Base-by-base conservation (phyloP, 2,888 invertebrate species). In the Tachina lurida region DNA sequence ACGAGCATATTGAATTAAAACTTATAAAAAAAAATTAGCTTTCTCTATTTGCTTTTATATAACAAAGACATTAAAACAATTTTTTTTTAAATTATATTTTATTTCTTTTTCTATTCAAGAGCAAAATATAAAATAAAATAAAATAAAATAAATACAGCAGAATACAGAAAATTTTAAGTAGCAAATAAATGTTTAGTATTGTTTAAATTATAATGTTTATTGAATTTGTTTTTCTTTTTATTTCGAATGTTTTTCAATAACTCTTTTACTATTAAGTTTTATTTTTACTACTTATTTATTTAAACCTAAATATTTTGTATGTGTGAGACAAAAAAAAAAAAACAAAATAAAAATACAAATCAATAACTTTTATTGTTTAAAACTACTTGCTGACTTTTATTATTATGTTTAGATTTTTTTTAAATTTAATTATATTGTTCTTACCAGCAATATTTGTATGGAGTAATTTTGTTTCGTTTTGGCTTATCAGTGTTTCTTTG, bases 341-440 rank as follows among this genome's bases (percentile, higher is more conserved):
- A 1, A 31, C 39, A n/a, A 39, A 41, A 62, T 62, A 41, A 77
- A 82, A 79, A 82, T 84, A 86, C 78, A 88, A 88, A 86, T 82
- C 84, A 86, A 79, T 79, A 79, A 79, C n/a, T 70, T 79, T 70
- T 62, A 54, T 79, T 79, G 70, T 77, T 52, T 68, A 60, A 82
- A 81, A 83, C 45, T 56, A 31, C 17, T 54, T 82, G 41, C 88
- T 87, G 41, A 70, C 63, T 31, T 80, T 71, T 31, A 31, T 78
- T 75, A 68, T 63, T 12, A 54, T 15, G 10, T 58, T 10, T 31
- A 31, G 7, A 31, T 31, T 52, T 74, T 41, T 31, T 22, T 22
- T 7, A 1, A 31, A 31, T 31, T 31, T 31, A 31, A 31, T 31
- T 31, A 31, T 7, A 31, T 31, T 31, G 31, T 31, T 31, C 7